Evolutionary conservation across 2,888 invertebrate genomes (phyloP), one percentile per base, ranked within the genome.

Genomic region (Strigamia maritima): DNA sequence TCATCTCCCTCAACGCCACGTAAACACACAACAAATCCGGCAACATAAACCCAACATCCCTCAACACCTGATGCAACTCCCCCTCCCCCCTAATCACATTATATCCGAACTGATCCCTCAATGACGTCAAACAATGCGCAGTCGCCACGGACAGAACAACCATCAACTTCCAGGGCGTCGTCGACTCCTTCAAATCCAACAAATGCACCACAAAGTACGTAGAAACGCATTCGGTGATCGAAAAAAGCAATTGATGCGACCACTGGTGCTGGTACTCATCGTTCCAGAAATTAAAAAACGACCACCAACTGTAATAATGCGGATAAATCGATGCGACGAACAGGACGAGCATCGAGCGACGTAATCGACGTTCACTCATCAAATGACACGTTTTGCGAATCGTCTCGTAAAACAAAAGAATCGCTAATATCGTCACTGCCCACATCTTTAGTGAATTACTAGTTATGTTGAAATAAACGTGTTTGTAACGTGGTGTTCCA

Each of bases 231-330:
- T 91, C 91, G 12, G 91, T 90, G 65, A 89, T 81, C 83, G 89
- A 89, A 83, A 90, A 90, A 84, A 91, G 90, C 81, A 90, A 84
- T 84, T 91, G 91, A 85, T 91, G 91, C 84, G 90, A 89, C 91
- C 91, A 91, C 83, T 91, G 91, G 35, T 88, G 88, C 84, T 91
- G 91, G 83, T 90, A 91, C 81, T 91, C 91, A 81, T 91, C 91
- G 82, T 91, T 91, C 88, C 90, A 91, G 83, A 91, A 91, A 85
- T 91, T 91, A 81, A 91, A 89, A 82, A 90, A 90, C 76, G 89
- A 89, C 91, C 91, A 91, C 86, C 91, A 91, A 1, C 90, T 89
- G 83, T 91, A 91, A 83, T 91, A 91, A 83, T 91, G 90, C 3
- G 91, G 90, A 84, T 91, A 91, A 82, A 91, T 87, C 19, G 90